Evolutionary conservation across 2,113 vertebrate genomes (phyloP), one percentile per base, ranked within the genome.

Genomic region (Dicaeum eximium): DNA sequence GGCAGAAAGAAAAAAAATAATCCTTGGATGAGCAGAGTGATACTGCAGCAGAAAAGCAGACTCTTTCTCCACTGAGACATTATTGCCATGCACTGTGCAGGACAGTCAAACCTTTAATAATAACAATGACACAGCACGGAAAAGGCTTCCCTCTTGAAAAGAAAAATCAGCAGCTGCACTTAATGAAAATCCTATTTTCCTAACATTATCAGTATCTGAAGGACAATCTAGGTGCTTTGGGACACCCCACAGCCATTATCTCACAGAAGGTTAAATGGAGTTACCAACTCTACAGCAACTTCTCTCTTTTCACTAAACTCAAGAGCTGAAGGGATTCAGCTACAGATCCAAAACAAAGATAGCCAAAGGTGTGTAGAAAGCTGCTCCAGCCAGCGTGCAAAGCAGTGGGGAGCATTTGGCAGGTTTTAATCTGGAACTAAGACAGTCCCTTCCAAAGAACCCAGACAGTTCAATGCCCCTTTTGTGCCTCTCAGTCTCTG

Each of bases 231-330:
- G 86, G 44, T 72, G 86, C 64, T 96, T 71, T 2, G 4, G 95
- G 91, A 94, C 66, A 74, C 66, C 67, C 38, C 48, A 38, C 2
- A 12, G 88, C 72, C 64, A 25, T 93, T 83, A 90, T 73, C 88
- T 93, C 91, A 80, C 50, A 27, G 48, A 86, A 96, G 94, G 88
- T 93, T 94, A 94, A 96, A 90, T 48, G 80, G 80, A 97, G 75
- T 62, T 80, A 92, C 72, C 88, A 71, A 78, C 72, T 93, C 66
- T 62, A 64, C 80, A 40, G 75, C 92, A 94, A 74, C 79, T 92
- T 88, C 74, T 75, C 80, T 71, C 72, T 73, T 93, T 92, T 88
- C 47, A 57, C 91, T 83, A 37, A 86, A 87, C 79, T 75, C 85
- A 61, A 62, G 62, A 90, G 67, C 82, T 77, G 91, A 80, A 57